phyloP scores from a whole-genome alignment of 2,113 vertebrate species.

The Pitta sordida region DNA sequence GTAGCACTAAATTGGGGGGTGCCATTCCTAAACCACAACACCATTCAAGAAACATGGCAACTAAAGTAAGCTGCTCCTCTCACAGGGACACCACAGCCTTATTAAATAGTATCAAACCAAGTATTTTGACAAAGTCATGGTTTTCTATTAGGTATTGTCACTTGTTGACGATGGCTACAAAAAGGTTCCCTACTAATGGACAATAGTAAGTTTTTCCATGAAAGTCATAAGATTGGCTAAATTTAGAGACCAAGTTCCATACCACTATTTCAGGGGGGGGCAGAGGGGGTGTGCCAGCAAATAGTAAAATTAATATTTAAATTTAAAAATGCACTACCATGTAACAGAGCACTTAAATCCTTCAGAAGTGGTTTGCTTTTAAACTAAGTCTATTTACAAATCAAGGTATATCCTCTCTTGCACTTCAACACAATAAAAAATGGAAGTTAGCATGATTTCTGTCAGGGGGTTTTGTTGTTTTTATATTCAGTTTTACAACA shows the following conservation, averaged over 20 bases:
- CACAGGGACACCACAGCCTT: background rate
- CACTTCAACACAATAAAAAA: background rate
- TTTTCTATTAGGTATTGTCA: background rate
- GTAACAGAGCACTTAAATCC: background rate
- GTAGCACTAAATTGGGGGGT: background rate
- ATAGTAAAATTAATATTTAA: background rate
- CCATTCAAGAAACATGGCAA: background rate
- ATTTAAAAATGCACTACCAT: background rate
- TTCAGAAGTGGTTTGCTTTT: background rate
- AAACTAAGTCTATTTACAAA: background rate
- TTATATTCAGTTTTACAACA: background rate
- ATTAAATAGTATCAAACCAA: background rate
- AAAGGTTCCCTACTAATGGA: background rate
- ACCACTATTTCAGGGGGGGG: background rate
- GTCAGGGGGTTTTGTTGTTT: background rate
- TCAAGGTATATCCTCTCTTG: background rate
- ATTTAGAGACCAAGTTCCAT: background rate
- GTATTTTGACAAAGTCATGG: background rate
- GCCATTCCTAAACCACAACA: background rate
- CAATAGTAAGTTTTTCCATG: background rate
- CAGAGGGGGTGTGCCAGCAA: background rate
- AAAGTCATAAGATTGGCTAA: background rate
- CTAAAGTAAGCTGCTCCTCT: background rate
- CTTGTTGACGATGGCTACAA: background rate
- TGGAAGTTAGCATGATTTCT: background rate